These are phyloP conservation scores for Horisme vitalbata DNA, from an alignment of 2,888 invertebrate genomes.

Conservation along the genomic window DNA sequence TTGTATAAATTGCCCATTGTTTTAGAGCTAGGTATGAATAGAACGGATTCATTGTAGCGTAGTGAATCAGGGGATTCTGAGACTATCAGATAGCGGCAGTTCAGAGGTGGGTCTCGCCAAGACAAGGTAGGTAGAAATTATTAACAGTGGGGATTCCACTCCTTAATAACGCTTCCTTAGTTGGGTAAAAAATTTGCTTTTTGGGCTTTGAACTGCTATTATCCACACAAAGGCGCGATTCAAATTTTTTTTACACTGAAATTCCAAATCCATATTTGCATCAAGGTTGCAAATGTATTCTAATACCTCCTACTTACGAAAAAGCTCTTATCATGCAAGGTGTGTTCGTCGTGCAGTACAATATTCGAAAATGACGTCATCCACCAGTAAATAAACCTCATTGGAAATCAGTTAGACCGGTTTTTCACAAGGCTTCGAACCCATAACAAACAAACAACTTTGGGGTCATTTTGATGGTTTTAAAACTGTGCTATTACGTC, in stretches of 20 bases:
- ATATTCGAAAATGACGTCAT: conserved; percentile 34
- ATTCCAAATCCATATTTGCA: no score
- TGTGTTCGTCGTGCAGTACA: neutral
- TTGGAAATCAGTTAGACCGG: conserved; percentile 38
- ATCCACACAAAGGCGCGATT: no score
- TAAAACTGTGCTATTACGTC: conserved; percentile 24
- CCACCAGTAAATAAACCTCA: conserved; percentile 30
- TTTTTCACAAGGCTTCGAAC: conserved; percentile 32
- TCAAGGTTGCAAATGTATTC: no score
- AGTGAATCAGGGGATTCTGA: neutral
- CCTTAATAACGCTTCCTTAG: no score
- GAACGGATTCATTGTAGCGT: conserved; percentile 7
- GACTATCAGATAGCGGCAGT: no score
- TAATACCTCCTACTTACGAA: no score
- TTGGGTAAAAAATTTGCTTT: no score
- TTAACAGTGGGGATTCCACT: no score
- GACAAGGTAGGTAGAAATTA: no score
- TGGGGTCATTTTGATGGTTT: conserved; percentile 27
- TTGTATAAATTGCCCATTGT: conserved; percentile 34
- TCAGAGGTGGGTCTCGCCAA: no score
- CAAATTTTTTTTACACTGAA: no score
- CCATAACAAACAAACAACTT: conserved; percentile 28
- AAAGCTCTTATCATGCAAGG: conserved; percentile 2
- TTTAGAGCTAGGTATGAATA: conserved; percentile 13
- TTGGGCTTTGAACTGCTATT: no score